Evolutionary conservation across 2,113 vertebrate species (phyloP).

Genomic region (Trogon surrucura): DNA sequence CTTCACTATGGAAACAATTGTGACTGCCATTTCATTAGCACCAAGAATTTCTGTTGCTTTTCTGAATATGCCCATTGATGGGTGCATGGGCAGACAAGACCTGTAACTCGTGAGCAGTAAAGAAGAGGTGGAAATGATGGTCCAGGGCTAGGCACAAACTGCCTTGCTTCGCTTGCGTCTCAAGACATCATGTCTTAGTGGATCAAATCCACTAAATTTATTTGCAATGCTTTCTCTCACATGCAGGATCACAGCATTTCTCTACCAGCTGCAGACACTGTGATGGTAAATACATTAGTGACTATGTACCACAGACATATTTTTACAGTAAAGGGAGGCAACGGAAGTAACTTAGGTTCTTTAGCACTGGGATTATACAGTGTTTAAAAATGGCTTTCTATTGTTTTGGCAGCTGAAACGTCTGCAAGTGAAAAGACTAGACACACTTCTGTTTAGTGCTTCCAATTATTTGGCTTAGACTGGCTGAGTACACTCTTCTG

Average conservation of each 20-base stretch:
- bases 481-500: background rate
- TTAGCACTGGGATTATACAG: slow-evolving; percentile 8
- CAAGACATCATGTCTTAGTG: background rate
- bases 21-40: background rate
- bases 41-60: background rate
- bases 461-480: slow-evolving; percentile 44
- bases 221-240: background rate
- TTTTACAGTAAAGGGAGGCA: slow-evolving; percentile 20
- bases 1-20: background rate
- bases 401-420: slow-evolving; percentile 25
- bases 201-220: background rate
- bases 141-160: background rate
- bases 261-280: background rate
- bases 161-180: background rate
- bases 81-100: background rate
- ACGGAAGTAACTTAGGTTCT: slow-evolving; percentile 5
- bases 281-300: slow-evolving; percentile 17
- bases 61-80: background rate
- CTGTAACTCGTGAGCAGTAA: background rate
- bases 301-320: background rate
- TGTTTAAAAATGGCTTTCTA: slow-evolving; percentile 45
- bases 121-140: background rate
- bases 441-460: slow-evolving; percentile 17
- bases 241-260: background rate
- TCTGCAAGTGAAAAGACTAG: slow-evolving; percentile 40